phyloP scores from a whole-genome alignment of 2,113 vertebrate genomes.

The Siphamia tubifer region DNA sequence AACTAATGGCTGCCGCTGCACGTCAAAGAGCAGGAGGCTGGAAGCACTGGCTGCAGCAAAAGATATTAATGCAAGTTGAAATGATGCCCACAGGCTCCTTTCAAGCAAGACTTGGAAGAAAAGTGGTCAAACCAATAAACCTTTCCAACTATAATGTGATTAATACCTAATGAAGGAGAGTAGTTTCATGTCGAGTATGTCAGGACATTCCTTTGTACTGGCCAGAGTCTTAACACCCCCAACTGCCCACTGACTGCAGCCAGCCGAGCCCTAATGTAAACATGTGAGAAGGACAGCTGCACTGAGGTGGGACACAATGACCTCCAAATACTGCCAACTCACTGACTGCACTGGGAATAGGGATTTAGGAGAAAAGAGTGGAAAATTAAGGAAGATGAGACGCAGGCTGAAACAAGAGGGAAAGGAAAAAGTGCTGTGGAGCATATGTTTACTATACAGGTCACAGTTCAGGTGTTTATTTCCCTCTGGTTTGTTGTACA shows the following conservation, averaged over 20 bases:
- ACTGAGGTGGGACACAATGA: constrained; percentile 61
- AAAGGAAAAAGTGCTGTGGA: not conserved
- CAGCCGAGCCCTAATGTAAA: constrained; percentile 66
- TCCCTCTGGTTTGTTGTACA: not conserved
- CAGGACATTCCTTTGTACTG: constrained; percentile 3
- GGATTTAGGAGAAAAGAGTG: constrained; percentile 48
- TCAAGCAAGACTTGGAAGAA: not conserved
- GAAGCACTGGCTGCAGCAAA: not conserved
- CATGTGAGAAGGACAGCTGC: constrained; percentile 70
- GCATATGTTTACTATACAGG: not conserved
- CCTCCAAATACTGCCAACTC: constrained; percentile 70
- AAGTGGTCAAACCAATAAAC: not conserved
- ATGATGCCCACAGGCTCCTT: not conserved
- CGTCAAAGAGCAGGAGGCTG: not conserved
- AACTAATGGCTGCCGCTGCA: constrained; percentile 19
- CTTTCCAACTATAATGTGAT: not conserved
- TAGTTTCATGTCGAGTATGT: constrained; percentile 21
- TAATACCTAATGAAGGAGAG: not conserved
- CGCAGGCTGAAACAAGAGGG: constrained; percentile 7
- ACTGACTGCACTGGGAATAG: constrained; percentile 38
- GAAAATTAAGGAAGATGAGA: constrained; percentile 11
- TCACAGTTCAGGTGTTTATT: not conserved
- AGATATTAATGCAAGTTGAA: constrained; percentile 8
- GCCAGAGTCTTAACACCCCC: constrained; percentile 42
- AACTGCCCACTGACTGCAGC: constrained; percentile 56